Base-by-base conservation (phyloP, 2,797 vertebrate species). In the Tympanoctomys barrerae region DNA sequence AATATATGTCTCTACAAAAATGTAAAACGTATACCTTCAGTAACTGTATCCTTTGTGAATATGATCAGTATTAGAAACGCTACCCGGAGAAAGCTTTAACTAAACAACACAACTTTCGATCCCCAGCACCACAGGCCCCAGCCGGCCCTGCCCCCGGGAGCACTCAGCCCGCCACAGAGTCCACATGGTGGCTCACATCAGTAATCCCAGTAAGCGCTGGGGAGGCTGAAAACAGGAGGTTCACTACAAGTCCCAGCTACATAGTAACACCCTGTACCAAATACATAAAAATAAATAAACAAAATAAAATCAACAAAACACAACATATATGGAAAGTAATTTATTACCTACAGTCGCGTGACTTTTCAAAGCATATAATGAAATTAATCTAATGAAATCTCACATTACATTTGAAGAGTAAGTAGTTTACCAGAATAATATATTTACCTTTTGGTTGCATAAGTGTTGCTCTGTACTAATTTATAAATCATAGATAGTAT, bases 391-490 rank as follows among this genome's bases (percentile, higher is more conserved):
- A 83, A 90, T 10, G 46, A 62, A 90, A 79, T 87, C 61, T 89
- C 83, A 78, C 31, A 18, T 4, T 28, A 10, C 3, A 33, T 78
- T 96, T 90, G 68, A 95, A 93, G 39, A 75, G 71, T 42, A 71
- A 81, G 14, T 75, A 73, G 77, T 85, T 96, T 71, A 78, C 36
- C 22, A 77, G 75, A 93, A 52, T 0, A 94, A n/a, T 57, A 54
- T 68, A 19, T 95, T 97, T 98, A 99, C 99, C 99, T 99, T 98
- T 99, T 99, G 8, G 99, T 99, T 93, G 99, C 99, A 19, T 99
- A 99, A 10, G 99, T 99, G 98, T 99, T 98, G 98, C 99, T 99
- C 98, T 99, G 99, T 87, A 99, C 99, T 94, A 99, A 99, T 98
- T 98, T 99, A 97, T 99, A 99, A 98, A 99, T 99, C 98, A 99